phyloP scores from a whole-genome alignment of 2,113 vertebrate species.

The Chelonoidis abingdonii region DNA sequence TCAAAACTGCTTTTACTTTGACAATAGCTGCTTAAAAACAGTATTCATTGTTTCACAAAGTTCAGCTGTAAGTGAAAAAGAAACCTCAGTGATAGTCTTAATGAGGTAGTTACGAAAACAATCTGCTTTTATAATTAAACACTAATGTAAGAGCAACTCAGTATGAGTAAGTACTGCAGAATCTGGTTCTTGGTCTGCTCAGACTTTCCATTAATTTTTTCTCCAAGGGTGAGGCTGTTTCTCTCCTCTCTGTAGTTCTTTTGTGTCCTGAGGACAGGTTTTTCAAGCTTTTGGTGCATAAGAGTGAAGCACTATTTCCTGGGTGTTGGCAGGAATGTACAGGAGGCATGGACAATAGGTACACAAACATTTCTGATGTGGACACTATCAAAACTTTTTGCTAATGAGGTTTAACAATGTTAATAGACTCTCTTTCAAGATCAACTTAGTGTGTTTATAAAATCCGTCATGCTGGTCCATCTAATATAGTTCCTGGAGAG shows the following conservation, averaged over 20 bases:
- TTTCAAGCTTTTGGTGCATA: background rate
- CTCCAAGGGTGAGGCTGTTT: conserved; percentile 1
- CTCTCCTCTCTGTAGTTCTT: background rate
- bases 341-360: background rate
- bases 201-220: conserved; percentile 39
- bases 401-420: accelerated
- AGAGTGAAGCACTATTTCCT: conserved; percentile 4
- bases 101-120: background rate
- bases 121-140: conserved; percentile 22
- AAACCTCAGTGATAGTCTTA: background rate
- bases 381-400: background rate
- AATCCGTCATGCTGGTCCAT: background rate
- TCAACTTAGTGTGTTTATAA: background rate
- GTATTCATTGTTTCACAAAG: background rate
- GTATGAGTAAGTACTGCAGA: accelerated
- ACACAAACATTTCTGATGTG: background rate
- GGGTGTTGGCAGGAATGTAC: background rate
- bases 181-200: background rate
- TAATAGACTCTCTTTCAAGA: background rate
- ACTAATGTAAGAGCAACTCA: background rate
- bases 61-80: background rate
- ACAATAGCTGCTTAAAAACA: background rate
- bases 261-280: conserved; percentile 18
- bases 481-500: accelerated
- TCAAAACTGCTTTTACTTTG: background rate